phyloP scores from a whole-genome alignment of 1,140 invertebrate genomes.

The Neotoxoptera formosana region DNA sequence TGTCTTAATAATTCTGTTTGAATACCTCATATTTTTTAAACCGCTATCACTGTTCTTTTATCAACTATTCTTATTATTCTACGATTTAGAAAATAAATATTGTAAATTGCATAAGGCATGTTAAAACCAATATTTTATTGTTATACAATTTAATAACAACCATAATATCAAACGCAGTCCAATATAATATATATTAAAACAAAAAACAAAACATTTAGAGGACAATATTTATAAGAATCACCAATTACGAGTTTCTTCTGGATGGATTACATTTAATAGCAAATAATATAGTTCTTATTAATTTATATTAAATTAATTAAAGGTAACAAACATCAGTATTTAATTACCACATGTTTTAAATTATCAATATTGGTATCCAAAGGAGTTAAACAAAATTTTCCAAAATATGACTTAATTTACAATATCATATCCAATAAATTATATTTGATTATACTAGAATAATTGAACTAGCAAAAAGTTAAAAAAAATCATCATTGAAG shows the following conservation, averaged over 20 bases:
- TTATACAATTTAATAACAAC: background rate
- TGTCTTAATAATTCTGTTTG: background rate
- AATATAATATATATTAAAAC: background rate
- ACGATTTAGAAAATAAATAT: background rate
- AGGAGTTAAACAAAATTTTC: background rate
- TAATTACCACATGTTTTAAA: background rate
- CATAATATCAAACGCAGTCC: accelerated
- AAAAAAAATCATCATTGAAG: background rate
- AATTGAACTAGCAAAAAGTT: background rate
- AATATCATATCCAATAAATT: background rate
- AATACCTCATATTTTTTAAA: too few relatives aligned
- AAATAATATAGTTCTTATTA: background rate
- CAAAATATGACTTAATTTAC: background rate
- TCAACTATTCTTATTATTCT: background rate
- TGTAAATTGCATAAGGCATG: background rate
- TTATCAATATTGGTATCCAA: background rate
- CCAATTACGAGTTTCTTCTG: background rate
- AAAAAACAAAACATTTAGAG: background rate
- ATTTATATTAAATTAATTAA: background rate
- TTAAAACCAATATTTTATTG: background rate
- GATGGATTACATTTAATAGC: background rate
- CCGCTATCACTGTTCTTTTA: too few relatives aligned
- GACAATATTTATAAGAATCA: background rate
- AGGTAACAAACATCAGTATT: background rate
- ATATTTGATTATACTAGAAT: background rate